A percentile compares a stretch with the other conserved stretches of the same genome.
phyloP scores from a whole-genome alignment of 2,113 vertebrate species.

The Delphinapterus leucas region DNA sequence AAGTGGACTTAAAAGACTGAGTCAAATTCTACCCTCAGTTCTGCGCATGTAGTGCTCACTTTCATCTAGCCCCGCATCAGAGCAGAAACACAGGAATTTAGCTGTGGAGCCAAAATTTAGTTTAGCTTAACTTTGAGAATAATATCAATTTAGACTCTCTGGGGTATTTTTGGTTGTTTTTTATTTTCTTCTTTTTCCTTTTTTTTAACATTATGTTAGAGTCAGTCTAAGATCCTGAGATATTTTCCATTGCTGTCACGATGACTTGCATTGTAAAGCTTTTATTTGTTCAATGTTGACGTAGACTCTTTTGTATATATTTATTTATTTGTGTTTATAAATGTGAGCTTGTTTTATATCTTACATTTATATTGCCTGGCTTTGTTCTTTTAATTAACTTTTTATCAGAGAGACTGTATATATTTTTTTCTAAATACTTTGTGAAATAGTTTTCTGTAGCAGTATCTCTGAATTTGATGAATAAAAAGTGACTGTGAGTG shows the following conservation, averaged over 20 bases:
- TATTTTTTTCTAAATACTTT: slow-evolving; percentile 72
- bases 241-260: slow-evolving; percentile 27
- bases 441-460: slow-evolving; percentile 78
- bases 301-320: slow-evolving; percentile 84
- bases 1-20: not conserved
- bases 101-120: slow-evolving; percentile 14
- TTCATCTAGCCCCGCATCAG: not conserved
- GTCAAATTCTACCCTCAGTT: not conserved
- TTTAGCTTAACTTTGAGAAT: slow-evolving; percentile 43
- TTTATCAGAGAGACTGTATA: slow-evolving; percentile 70
- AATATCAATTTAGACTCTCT: slow-evolving; percentile 56
- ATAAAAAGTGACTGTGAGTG: slow-evolving; percentile 68
- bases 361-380: slow-evolving; percentile 67
- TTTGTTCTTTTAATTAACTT: slow-evolving; percentile 75
- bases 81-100: not conserved
- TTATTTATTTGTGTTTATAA: slow-evolving; percentile 88
- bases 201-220: slow-evolving; percentile 79
- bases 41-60: not conserved
- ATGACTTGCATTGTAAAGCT: slow-evolving; percentile 59
- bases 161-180: slow-evolving; percentile 52
- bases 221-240: slow-evolving; percentile 51
- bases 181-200: not conserved
- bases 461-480: slow-evolving; percentile 68
- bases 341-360: slow-evolving; percentile 74
- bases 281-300: slow-evolving; percentile 69